These are phyloP conservation scores for Sciurus niger DNA, from an alignment of 2,113 vertebrate genomes.

Conservation along the genomic window DNA sequence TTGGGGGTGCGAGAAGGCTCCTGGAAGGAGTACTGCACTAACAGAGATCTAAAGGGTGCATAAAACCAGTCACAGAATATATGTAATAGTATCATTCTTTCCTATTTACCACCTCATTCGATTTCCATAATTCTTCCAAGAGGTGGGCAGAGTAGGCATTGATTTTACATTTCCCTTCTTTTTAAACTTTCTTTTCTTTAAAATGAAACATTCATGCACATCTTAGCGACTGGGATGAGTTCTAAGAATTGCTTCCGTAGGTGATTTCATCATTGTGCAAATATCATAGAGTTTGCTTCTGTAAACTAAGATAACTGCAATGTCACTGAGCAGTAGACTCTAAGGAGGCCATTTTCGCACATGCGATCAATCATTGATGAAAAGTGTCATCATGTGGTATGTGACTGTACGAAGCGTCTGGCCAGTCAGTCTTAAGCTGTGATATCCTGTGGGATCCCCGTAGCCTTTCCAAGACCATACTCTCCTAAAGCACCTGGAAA, in stretches of 20 bases:
- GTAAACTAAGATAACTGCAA: not conserved
- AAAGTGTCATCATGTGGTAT: not conserved
- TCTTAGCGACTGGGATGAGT: not conserved
- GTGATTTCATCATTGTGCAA: not conserved
- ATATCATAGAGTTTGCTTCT: not conserved
- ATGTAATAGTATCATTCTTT: accelerated
- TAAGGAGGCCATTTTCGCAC: not conserved
- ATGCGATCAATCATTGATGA: no score
- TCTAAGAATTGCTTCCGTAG: not conserved
- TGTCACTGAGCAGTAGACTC: not conserved
- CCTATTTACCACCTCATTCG: not conserved
- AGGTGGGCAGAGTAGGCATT: not conserved
- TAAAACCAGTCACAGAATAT: not conserved
- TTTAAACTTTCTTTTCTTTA: not conserved
- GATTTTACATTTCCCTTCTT: not conserved
- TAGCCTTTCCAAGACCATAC: not conserved
- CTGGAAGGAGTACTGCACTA: not conserved
- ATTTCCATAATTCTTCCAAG: not conserved
- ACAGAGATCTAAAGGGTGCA: not conserved
- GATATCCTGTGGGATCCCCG: not conserved
- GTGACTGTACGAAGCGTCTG: not conserved
- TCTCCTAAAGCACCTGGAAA: not conserved
- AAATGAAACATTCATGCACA: not conserved
- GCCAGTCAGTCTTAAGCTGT: not conserved
- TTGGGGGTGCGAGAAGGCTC: not conserved